Percentiles rank a stretch among this genome's conserved stretches.
Conservation (phyloP, 2,888 invertebrate genomes). For the Achlya flavicornis region DNA sequence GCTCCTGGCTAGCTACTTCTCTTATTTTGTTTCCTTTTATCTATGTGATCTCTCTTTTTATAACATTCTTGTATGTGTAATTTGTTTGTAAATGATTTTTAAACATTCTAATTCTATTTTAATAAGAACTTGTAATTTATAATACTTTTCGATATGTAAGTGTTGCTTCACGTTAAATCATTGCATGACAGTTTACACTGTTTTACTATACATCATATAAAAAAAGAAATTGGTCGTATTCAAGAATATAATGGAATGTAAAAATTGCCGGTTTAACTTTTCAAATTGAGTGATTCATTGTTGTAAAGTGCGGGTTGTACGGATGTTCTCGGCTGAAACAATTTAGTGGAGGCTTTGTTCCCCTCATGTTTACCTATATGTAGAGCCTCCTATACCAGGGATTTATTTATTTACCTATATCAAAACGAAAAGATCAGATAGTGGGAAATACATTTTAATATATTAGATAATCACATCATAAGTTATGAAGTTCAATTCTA, state of each 20-base stretch:
- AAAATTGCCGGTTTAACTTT: slow-evolving; percentile 41
- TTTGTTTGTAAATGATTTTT: no score
- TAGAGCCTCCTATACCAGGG: slow-evolving; percentile 20
- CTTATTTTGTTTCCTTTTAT: neutral
- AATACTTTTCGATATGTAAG: neutral
- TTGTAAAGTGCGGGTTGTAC: slow-evolving; percentile 24
- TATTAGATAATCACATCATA: neutral
- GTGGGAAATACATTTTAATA: neutral
- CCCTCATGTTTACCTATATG: slow-evolving; percentile 11
- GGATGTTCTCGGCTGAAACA: slow-evolving; percentile 21
- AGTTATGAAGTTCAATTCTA: neutral
- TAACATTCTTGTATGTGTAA: no score
- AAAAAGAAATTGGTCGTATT: no score
- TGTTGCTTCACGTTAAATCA: neutral
- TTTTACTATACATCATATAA: neutral
- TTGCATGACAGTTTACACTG: neutral
- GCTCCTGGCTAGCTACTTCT: neutral
- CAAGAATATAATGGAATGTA: slow-evolving; percentile 33
- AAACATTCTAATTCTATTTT: no score
- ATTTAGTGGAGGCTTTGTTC: slow-evolving; percentile 22
- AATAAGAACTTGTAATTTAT: neutral
- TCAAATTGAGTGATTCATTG: slow-evolving; percentile 47
- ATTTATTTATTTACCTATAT: slow-evolving; percentile 24
- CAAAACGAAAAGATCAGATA: neutral
- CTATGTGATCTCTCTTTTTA: neutral